A percentile compares a stretch with the other conserved stretches of the same genome.
phyloP scores from a whole-genome alignment of 2,888 invertebrate species.

The Griposia aprilina region DNA sequence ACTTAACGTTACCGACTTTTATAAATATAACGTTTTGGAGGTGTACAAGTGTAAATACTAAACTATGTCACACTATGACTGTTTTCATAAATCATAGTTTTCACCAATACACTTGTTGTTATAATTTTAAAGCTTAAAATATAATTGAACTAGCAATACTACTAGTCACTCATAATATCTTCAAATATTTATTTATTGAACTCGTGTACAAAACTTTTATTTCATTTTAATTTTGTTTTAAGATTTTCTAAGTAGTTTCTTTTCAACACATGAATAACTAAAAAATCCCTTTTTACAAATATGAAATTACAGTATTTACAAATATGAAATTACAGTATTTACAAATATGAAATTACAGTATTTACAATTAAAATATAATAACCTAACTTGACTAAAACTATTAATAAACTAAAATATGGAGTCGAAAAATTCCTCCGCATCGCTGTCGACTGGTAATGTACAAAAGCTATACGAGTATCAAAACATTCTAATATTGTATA shows the following conservation, averaged over 20 bases:
- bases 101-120: background rate
- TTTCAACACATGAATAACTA: too few relatives aligned
- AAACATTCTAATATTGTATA: background rate
- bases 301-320: too few relatives aligned
- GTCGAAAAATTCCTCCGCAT: too few relatives aligned
- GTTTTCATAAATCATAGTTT: background rate
- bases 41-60: background rate
- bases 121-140: background rate
- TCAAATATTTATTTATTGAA: background rate
- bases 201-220: background rate
- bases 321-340: too few relatives aligned
- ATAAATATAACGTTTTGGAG: background rate
- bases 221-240: too few relatives aligned
- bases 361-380: too few relatives aligned
- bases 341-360: too few relatives aligned
- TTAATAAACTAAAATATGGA: too few relatives aligned
- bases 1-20: background rate
- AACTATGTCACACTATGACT: background rate
- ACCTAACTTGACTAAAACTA: too few relatives aligned
- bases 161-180: background rate
- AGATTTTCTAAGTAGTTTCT: too few relatives aligned
- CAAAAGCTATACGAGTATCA: background rate
- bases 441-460: too few relatives aligned
- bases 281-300: too few relatives aligned
- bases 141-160: background rate